Conservation (phyloP, 2,797 vertebrate species). For the Phrynocephalus forsythii region DNA sequence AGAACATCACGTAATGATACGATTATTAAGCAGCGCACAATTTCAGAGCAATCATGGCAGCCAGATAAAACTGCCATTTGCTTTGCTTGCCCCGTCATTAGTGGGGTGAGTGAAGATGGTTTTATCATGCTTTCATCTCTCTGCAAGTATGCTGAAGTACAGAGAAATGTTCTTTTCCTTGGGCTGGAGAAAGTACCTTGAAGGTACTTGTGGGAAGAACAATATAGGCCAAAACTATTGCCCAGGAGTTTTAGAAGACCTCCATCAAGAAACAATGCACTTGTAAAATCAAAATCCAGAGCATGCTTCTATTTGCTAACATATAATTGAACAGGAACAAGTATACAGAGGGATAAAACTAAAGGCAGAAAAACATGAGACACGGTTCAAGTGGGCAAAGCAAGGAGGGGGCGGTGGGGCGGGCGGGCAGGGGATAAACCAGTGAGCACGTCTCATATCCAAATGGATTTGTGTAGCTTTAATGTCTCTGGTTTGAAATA, state of each 20-base stretch:
- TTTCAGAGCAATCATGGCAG: not conserved
- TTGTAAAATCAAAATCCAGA: not conserved
- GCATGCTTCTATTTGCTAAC: not conserved
- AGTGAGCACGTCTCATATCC: not conserved
- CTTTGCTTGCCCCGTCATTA: not conserved
- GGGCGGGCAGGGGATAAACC: not conserved
- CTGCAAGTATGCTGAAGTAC: not conserved
- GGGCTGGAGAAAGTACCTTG: not conserved
- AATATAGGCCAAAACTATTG: not conserved
- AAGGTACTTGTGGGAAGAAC: not conserved
- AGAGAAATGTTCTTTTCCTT: not conserved
- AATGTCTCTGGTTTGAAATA: not conserved
- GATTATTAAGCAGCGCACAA: not conserved
- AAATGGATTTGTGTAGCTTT: too few relatives aligned
- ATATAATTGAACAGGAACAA: too few relatives aligned
- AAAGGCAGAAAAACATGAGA: not conserved
- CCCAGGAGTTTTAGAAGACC: not conserved
- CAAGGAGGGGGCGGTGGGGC: too few relatives aligned
- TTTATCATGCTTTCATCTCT: not conserved
- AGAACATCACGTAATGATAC: not conserved
- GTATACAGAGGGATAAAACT: not conserved
- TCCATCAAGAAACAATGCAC: not conserved
- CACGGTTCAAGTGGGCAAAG: not conserved
- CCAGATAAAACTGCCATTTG: not conserved
- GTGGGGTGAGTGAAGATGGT: not conserved